These are phyloP conservation scores for Pachyseris speciosa DNA, from an alignment of 64 coral and sea anemone species.

Conservation along the genomic window DNA sequence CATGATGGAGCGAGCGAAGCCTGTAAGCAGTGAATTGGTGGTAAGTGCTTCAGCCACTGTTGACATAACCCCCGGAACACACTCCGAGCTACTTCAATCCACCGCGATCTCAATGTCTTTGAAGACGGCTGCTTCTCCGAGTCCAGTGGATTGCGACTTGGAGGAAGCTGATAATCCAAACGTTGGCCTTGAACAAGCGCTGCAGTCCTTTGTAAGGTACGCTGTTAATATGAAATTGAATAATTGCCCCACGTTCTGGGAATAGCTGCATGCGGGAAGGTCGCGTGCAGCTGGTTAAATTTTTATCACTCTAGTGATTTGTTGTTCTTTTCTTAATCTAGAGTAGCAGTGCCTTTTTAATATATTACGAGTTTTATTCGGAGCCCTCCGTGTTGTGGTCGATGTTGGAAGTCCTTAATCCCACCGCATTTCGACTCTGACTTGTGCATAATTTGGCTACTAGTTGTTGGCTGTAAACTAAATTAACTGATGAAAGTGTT, in stretches of 20 bases:
- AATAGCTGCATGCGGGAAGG: not conserved
- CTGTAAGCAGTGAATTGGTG: not conserved
- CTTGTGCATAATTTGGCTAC: not conserved
- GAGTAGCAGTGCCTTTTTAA: not conserved
- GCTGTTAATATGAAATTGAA: not conserved
- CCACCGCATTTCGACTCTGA: not conserved
- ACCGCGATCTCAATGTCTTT: constrained; percentile 15
- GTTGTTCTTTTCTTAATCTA: not conserved
- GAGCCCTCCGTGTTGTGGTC: not conserved
- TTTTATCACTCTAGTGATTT: not conserved
- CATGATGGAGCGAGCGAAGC: constrained; percentile 27
- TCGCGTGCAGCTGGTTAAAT: constrained; percentile 9
- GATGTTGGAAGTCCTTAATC: not conserved
- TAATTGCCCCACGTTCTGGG: not conserved
- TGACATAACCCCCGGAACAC: constrained; percentile 20
- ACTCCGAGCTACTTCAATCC: constrained; percentile 34
- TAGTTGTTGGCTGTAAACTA: not conserved
- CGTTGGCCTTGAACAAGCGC: constrained; percentile 54
- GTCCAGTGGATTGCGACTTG: constrained; percentile 17
- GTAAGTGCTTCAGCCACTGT: constrained; percentile 5
- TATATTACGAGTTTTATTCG: constrained; percentile 1
- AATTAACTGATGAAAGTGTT: constrained; percentile 15
- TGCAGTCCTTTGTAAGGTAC: constrained; percentile 63
- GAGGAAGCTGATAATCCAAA: constrained; percentile 63
- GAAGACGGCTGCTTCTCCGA: constrained; percentile 23